Percentiles rank a stretch among this genome's conserved stretches.
These are phyloP conservation scores for Synanthedon tipuliformis DNA, from an alignment of 2,888 invertebrate species.

Conservation along the genomic window DNA sequence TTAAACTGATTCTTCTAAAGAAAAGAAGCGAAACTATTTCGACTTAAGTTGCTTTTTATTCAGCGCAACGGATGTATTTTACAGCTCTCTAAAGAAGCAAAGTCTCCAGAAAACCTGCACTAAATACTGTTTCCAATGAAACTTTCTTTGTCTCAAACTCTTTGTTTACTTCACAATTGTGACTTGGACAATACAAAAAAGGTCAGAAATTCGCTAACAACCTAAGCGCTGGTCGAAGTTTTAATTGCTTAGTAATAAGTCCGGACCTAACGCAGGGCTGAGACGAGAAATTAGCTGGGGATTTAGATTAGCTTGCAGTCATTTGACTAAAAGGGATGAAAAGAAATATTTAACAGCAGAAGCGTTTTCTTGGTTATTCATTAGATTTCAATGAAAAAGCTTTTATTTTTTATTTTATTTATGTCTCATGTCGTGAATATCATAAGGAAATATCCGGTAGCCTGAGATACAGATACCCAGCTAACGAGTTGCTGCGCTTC, in stretches of 20 bases:
- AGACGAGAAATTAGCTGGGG: slow-evolving; percentile 13
- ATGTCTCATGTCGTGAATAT: too few relatives aligned
- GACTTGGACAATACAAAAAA: slow-evolving; percentile 48
- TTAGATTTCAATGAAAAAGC: too few relatives aligned
- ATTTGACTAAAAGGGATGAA: slow-evolving; percentile 29
- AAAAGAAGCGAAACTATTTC: not conserved
- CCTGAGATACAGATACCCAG: too few relatives aligned
- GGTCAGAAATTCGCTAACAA: slow-evolving; percentile 51
- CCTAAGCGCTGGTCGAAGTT: slow-evolving; percentile 45
- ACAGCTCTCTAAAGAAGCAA: slow-evolving; percentile 25
- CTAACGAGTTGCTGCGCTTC: too few relatives aligned
- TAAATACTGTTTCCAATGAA: slow-evolving; percentile 51
- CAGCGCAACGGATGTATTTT: slow-evolving; percentile 31
- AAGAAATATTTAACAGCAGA: too few relatives aligned
- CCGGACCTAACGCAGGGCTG: slow-evolving; percentile 23
- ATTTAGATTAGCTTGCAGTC: slow-evolving; percentile 23
- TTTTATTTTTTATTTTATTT: too few relatives aligned
- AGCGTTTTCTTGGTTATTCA: too few relatives aligned
- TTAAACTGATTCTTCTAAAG: not conserved
- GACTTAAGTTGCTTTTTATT: slow-evolving; percentile 32
- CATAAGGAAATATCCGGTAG: too few relatives aligned
- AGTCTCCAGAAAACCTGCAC: slow-evolving; percentile 40
- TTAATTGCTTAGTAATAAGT: slow-evolving; percentile 58
- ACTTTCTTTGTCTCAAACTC: slow-evolving; percentile 49
- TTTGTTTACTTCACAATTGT: slow-evolving; percentile 56